These are phyloP conservation scores for Drosophila vallismaia DNA, from an alignment of 2,888 invertebrate genomes.

Conservation along the genomic window DNA sequence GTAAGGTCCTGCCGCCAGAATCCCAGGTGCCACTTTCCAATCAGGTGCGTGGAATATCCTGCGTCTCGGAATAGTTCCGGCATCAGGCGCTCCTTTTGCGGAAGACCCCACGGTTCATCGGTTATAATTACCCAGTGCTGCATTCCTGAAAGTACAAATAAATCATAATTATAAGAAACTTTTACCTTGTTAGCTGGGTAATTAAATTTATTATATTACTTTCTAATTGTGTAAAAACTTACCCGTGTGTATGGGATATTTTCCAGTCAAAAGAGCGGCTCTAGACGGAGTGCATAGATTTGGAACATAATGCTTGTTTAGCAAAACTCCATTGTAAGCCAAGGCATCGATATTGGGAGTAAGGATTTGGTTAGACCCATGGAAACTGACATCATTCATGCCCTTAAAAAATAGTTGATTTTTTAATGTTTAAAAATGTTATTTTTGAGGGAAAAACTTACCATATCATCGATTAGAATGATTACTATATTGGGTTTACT, in stretches of 20 bases:
- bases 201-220: background rate
- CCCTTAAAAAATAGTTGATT: slow-evolving; percentile 86
- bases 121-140: slow-evolving; percentile 89
- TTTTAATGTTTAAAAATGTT: too few relatives aligned
- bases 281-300: slow-evolving; percentile 94
- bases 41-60: slow-evolving; percentile 91
- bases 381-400: slow-evolving; percentile 96
- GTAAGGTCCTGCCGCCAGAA: slow-evolving; percentile 87
- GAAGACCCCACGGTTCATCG: slow-evolving; percentile 90
- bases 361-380: slow-evolving; percentile 94
- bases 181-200: background rate
- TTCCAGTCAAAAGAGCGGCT: slow-evolving; percentile 92
- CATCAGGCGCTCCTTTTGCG: slow-evolving; percentile 88
- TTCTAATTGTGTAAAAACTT: slow-evolving; percentile 1
- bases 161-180: background rate
- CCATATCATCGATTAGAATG: slow-evolving; percentile 93
- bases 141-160: slow-evolving; percentile 85
- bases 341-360: slow-evolving; percentile 96
- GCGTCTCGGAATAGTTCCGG: slow-evolving; percentile 89
- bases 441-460: slow-evolving; percentile 71
- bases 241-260: slow-evolving; percentile 93
- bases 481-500: slow-evolving; percentile 88
- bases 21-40: slow-evolving; percentile 97
- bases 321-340: slow-evolving; percentile 92
- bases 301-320: slow-evolving; percentile 92